Base-by-base conservation (phyloP, 1,140 invertebrate genomes). In the Vollenhovia emeryi region DNA sequence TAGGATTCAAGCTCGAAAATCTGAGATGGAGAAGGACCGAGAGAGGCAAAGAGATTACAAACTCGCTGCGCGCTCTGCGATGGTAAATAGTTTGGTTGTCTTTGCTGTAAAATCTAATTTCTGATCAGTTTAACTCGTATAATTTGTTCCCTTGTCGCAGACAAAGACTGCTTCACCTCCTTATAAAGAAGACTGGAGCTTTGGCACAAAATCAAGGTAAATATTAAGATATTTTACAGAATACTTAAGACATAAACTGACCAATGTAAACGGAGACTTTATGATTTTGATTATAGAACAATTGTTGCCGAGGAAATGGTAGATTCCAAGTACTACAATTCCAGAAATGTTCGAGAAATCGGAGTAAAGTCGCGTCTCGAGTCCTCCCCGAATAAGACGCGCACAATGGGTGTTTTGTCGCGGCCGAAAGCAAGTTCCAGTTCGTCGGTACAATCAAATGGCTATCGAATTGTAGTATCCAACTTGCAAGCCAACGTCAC, bases 401-500 rank as follows among this genome's bases (percentile, higher is more conserved):
- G 94, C 55, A 93, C 94, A 0, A 94, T 96, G 87, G 94, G 95
- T 8, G 95, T 95, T 79, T 94, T 96, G 64, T 92, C 95, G 13
- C 94, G 95, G 66, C 92, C 96, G 4, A 96, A 96, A 91, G 91
- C 94, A 1, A 95, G 92, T 88, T 80, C 87, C 7, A 85, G 60
- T 71, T 78, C 85, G 6, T 93, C 94, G 2, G 92, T 94, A 36
- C 93, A 95, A 60, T 91, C 95, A 21, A 93, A 95, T 13, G 97
- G 97, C 84, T 97, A 97, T 91, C 95, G 97, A 91, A 97, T 98
- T 90, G 96, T 98, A 84, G 98, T 99, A 0, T 98, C 98, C 75
- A 99, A 99, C 95, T 96, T 99, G 62, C 97, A 98, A 89, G 95
- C 96, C 2, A 97, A 97, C 88, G 98, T 99, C 0, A 98, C 97